These are phyloP conservation scores for Saxidomus purpurata DNA, from an alignment of 1,140 invertebrate species.

Conservation along the genomic window DNA sequence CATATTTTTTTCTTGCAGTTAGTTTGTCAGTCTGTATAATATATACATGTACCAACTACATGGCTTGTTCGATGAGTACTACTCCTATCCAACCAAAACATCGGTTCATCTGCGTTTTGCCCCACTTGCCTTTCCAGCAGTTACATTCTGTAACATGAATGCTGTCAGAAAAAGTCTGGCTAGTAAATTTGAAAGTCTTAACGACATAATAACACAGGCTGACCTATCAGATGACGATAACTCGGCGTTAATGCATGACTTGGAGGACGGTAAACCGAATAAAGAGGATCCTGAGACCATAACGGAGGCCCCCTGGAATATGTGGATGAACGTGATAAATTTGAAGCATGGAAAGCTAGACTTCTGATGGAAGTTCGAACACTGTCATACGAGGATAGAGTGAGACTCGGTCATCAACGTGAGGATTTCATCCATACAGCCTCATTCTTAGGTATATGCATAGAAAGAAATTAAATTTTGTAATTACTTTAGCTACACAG, in stretches of 20 bases:
- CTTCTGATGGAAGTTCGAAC: background rate
- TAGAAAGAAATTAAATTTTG: background rate
- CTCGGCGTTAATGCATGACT: background rate
- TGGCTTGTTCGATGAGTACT: no score
- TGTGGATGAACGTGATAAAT: no score
- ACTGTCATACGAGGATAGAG: background rate
- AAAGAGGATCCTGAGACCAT: no score
- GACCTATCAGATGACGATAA: background rate
- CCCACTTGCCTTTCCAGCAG: no score
- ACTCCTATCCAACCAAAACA: no score
- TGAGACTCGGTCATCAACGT: background rate
- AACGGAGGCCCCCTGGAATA: no score
- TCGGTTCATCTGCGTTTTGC: no score
- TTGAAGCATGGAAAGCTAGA: constrained; percentile 1
- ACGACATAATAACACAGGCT: background rate
- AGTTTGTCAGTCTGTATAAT: no score
- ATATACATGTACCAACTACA: no score
- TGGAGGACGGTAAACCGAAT: no score
- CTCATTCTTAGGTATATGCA: background rate
- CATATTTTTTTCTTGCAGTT: no score
- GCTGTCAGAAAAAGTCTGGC: background rate
- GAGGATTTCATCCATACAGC: background rate
- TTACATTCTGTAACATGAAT: no score
- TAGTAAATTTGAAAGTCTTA: background rate
- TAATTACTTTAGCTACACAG: background rate